These are phyloP conservation scores for Lasioglossum marginatum DNA, from an alignment of 2,888 invertebrate species.

Conservation along the genomic window DNA sequence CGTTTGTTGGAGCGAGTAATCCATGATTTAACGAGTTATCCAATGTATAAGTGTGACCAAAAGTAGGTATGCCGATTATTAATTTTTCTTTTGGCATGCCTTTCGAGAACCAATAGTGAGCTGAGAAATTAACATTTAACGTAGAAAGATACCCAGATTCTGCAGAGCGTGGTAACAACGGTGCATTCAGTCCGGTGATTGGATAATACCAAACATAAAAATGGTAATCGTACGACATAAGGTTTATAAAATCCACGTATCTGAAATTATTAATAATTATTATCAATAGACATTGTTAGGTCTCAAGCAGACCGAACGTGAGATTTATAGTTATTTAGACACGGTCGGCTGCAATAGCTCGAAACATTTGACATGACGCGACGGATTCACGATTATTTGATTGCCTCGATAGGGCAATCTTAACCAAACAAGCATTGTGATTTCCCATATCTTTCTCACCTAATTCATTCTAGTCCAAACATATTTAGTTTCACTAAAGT, in stretches of 20 bases:
- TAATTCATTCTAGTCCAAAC: too few species aligned
- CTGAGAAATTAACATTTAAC: constrained; percentile 93
- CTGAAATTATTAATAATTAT: constrained; percentile 81
- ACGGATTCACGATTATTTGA: too few species aligned
- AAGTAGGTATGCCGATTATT: constrained; percentile 94
- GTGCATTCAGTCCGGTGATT: constrained; percentile 94
- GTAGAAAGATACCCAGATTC: constrained; percentile 89
- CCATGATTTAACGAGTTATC: constrained; percentile 89
- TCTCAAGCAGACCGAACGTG: too few species aligned
- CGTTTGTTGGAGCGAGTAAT: constrained; percentile 90
- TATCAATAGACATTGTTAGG: neutral
- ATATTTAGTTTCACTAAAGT: too few species aligned
- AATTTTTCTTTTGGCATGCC: constrained; percentile 91
- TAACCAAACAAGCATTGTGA: too few species aligned
- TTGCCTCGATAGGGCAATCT: too few species aligned
- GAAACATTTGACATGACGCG: too few species aligned
- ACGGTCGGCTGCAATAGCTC: too few species aligned
- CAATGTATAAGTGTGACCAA: constrained; percentile 89
- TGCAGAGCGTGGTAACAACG: constrained; percentile 88
- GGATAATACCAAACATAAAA: constrained; percentile 91
- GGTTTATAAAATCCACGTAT: constrained; percentile 92
- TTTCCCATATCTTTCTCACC: too few species aligned
- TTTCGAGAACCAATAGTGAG: constrained; percentile 90
- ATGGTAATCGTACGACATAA: constrained; percentile 98
- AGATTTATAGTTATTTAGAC: too few species aligned